Percentiles rank a stretch among this genome's conserved stretches.
Evolutionary conservation across 2,797 vertebrate genomes (phyloP).

Genomic region (Erpetoichthys calabaricus): DNA sequence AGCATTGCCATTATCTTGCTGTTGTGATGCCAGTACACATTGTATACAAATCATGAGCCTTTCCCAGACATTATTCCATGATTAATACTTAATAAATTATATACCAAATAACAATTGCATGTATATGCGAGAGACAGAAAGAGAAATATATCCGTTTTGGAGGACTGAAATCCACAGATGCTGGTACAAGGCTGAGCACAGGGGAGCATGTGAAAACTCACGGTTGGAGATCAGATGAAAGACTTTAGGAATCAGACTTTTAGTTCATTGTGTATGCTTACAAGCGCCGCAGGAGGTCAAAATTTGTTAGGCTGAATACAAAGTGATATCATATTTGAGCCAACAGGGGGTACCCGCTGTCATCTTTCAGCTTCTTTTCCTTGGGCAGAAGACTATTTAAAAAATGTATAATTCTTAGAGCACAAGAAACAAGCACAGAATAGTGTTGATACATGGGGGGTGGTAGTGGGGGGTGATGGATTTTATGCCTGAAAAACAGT

Average conservation of each 20-base stretch:
- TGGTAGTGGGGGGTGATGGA: neutral
- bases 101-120: too few relatives aligned
- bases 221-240: conserved; percentile 11
- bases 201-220: conserved; percentile 4
- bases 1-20: neutral
- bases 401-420: neutral
- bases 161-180: neutral
- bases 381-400: neutral
- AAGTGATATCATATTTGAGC: conserved; percentile 1
- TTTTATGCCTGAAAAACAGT: neutral
- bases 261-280: conserved; percentile 8
- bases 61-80: conserved; percentile 7
- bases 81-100: conserved; percentile 19
- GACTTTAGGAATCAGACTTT: conserved; percentile 4
- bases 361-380: neutral
- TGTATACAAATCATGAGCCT: neutral
- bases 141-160: too few relatives aligned
- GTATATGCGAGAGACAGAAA: too few relatives aligned
- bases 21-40: neutral
- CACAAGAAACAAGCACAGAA: neutral
- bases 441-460: too few relatives aligned
- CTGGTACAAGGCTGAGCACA: neutral
- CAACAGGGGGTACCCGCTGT: conserved; percentile 1
- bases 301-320: conserved; percentile 1
- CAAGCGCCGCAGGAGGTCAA: conserved; percentile 4